phyloP scores from a whole-genome alignment of 2,113 vertebrate genomes.

The Ictalurus punctatus region DNA sequence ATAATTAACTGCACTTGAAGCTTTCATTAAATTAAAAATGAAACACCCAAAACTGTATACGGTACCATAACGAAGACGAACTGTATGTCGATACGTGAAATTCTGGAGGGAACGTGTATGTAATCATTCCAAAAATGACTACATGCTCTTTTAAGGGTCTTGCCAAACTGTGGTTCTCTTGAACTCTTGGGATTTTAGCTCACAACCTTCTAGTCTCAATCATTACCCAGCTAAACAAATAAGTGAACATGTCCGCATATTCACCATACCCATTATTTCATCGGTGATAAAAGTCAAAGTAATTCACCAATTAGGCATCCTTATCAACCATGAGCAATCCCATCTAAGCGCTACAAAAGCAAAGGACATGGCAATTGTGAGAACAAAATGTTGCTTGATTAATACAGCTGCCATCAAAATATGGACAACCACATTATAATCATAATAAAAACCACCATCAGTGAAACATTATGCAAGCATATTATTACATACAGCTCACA shows the following conservation, averaged over 20 bases:
- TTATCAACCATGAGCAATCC: not conserved
- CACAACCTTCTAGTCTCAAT: not conserved
- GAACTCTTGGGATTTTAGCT: not conserved
- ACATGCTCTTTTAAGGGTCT: not conserved
- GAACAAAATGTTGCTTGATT: slow-evolving; percentile 29
- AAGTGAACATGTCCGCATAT: not conserved
- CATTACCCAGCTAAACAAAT: not conserved
- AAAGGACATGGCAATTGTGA: slow-evolving; percentile 32
- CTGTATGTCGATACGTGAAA: no score
- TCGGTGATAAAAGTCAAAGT: not conserved
- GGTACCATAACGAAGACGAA: no score
- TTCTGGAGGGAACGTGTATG: no score
- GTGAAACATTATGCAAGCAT: slow-evolving; percentile 21
- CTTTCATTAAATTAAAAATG: no score
- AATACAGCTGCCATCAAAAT: slow-evolving; percentile 42
- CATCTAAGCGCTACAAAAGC: not conserved
- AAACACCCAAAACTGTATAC: no score
- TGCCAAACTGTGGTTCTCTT: not conserved
- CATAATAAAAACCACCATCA: slow-evolving; percentile 45
- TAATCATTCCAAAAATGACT: not conserved
- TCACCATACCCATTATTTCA: not conserved
- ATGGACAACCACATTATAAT: slow-evolving; percentile 40
- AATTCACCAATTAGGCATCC: not conserved
- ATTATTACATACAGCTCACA: slow-evolving; percentile 31
- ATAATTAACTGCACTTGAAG: no score